Evolutionary conservation across 2,888 invertebrate species (phyloP).

Genomic region (Tridacna gigas): DNA sequence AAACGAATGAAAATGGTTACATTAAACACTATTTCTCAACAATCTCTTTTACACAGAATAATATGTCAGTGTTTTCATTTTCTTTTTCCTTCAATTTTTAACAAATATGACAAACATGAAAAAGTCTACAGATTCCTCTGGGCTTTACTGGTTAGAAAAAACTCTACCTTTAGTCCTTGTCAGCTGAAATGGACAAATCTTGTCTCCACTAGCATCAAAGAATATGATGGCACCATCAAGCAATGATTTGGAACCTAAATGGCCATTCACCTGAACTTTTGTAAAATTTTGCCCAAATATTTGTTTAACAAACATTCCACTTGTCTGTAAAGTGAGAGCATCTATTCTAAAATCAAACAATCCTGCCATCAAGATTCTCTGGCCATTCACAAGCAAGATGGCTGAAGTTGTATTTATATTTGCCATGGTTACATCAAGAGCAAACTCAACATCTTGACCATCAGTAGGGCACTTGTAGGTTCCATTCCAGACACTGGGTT

Average conservation of each 20-base stretch:
- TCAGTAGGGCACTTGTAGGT: constrained; percentile 57
- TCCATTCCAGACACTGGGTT: constrained; percentile 70
- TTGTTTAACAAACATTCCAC: constrained; percentile 21
- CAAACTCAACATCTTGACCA: constrained; percentile 28
- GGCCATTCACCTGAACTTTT: constrained; percentile 49
- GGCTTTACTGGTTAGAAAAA: too few species aligned
- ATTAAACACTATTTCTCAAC: too few species aligned
- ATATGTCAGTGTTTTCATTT: too few species aligned
- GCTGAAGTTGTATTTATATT: background rate
- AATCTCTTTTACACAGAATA: too few species aligned
- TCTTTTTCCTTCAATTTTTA: too few species aligned
- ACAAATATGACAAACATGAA: too few species aligned
- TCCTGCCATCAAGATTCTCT: background rate
- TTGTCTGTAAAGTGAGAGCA: constrained; percentile 41
- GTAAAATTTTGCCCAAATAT: constrained; percentile 49
- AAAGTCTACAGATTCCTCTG: too few species aligned
- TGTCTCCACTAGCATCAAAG: constrained; percentile 30
- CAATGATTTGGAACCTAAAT: constrained; percentile 23
- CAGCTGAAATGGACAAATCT: constrained; percentile 49
- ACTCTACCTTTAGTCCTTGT: constrained; percentile 47
- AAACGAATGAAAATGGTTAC: too few species aligned
- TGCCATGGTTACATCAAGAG: constrained; percentile 12
- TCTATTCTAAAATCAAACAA: background rate
- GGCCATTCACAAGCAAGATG: background rate
- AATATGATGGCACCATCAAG: constrained; percentile 54